phyloP scores from a whole-genome alignment of 2,113 vertebrate species.

The Leptobrachium ailaonicum region DNA sequence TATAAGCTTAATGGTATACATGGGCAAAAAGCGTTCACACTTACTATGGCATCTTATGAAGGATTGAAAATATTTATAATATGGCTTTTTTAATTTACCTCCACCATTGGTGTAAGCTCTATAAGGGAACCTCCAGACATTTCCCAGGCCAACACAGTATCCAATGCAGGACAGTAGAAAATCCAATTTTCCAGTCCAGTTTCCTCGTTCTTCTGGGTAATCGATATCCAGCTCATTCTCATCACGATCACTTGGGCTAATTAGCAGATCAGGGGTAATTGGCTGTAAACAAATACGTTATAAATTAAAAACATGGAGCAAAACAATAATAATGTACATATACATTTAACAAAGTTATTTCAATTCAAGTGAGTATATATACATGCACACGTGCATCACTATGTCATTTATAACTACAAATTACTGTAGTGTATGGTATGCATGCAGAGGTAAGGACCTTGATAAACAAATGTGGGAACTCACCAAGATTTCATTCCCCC shows the following conservation, averaged over 20 bases:
- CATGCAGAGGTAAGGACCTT: too few species aligned
- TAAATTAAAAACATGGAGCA: neutral
- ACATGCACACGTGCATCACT: too few species aligned
- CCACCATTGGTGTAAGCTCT: constrained; percentile 78
- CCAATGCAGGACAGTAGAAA: constrained; percentile 80
- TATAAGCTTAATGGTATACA: too few species aligned
- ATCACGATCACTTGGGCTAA: constrained; percentile 74
- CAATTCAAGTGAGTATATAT: too few species aligned
- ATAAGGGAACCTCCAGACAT: constrained; percentile 79
- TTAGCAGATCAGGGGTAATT: constrained; percentile 71
- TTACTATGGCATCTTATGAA: too few species aligned
- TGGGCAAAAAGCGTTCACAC: too few species aligned
- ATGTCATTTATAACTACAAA: too few species aligned
- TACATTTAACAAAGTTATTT: too few species aligned
- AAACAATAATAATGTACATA: too few species aligned
- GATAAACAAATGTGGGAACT: too few species aligned
- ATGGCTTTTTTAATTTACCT: constrained; percentile 58
- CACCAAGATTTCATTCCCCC: too few species aligned
- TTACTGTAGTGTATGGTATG: too few species aligned
- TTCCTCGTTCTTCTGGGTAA: constrained; percentile 70
- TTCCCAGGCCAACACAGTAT: constrained; percentile 78
- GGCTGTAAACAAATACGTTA: constrained; percentile 56
- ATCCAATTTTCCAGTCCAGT: constrained; percentile 78
- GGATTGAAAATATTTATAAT: neutral
- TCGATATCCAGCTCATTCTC: constrained; percentile 68